Base-by-base conservation (phyloP, 1,140 invertebrate species). In the Hylaeus anthracinus region DNA sequence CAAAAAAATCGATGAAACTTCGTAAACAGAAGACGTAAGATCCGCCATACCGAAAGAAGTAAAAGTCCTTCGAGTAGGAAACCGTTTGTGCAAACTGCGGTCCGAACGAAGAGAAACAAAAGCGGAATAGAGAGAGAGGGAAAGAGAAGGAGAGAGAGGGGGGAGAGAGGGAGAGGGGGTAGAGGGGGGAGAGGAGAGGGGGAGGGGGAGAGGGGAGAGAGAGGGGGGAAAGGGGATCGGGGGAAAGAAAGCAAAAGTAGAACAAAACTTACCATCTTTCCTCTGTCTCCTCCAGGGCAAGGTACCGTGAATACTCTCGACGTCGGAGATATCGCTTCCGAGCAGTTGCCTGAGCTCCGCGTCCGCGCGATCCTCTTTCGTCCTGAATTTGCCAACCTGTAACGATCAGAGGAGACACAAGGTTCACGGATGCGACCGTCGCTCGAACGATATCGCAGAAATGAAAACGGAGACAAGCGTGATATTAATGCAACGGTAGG, bases 281-380 rank as follows among this genome's bases (percentile, higher is more conserved):
- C 95, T 94, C 61, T 95, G 94, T 82, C 96, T 94, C 67, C 96
- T 93, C 95, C 96, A 96, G 43, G 96, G 95, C 79, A 96, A 90
- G 41, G 96, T 96, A 14, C 96, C 96, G 89, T 95, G 94, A 71
- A 95, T 93, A 86, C 95, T 95, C 88, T 95, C 95, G 39, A 94
- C 94, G 83, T 96, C 95, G 58, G 94, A 95, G 75, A 95, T 95
- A 83, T 96, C 95, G 88, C 95, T 96, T 87, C 95, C 95, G 41
- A 97, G 93, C 55, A 97, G 93, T 91, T 97, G 95, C 64, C 96
- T 94, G 71, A 97, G 94, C 91, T 97, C 96, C 5, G 95, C 96
- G 91, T 97, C 97, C 48, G 96, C 96, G 79, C 96, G 94, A 92
- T 97, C 96, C 90, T 97, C 97, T 91, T 96, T 97, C 89, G 96